Evolutionary conservation across 2,888 invertebrate genomes (phyloP).

Genomic region (Caenorhabditis afra): DNA sequence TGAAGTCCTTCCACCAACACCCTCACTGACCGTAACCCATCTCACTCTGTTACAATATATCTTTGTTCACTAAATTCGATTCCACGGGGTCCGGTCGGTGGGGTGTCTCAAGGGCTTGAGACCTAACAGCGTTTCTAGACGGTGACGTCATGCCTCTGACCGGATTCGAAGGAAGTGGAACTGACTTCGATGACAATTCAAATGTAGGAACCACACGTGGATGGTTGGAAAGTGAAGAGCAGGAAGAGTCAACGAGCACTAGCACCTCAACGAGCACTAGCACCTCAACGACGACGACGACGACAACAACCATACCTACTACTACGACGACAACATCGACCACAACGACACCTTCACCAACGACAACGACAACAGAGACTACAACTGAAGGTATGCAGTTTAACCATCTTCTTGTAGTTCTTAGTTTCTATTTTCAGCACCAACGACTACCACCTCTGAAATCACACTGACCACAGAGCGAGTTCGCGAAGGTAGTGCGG

Average conservation of each 20-base stretch:
- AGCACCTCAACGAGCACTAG: conserved; percentile 12
- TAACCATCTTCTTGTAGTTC: too few relatives aligned
- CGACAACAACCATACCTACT: conserved; percentile 36
- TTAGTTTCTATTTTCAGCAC: not conserved
- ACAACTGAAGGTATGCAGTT: not conserved
- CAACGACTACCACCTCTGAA: conserved; percentile 1
- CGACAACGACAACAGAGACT: conserved; percentile 23
- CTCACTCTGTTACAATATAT: conserved; percentile 6
- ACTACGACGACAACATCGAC: conserved; percentile 35
- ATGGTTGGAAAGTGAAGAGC: not conserved
- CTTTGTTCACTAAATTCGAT: not conserved
- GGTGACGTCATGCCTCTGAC: conserved; percentile 47
- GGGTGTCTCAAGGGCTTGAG: conserved; percentile 32
- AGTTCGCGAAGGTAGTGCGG: conserved; percentile 41
- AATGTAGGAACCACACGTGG: conserved; percentile 32
- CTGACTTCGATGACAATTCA: conserved; percentile 41
- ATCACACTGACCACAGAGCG: too few relatives aligned
- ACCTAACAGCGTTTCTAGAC: conserved; percentile 50
- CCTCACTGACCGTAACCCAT: conserved; percentile 50
- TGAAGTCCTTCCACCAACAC: conserved; percentile 1
- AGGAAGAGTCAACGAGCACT: not conserved
- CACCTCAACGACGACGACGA: conserved; percentile 16
- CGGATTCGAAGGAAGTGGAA: conserved; percentile 58
- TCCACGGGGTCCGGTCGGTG: conserved; percentile 53
- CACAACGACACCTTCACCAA: conserved; percentile 15